Evolutionary conservation across 2,113 vertebrate genomes (phyloP).

Genomic region (Hyperoodon ampullatus): DNA sequence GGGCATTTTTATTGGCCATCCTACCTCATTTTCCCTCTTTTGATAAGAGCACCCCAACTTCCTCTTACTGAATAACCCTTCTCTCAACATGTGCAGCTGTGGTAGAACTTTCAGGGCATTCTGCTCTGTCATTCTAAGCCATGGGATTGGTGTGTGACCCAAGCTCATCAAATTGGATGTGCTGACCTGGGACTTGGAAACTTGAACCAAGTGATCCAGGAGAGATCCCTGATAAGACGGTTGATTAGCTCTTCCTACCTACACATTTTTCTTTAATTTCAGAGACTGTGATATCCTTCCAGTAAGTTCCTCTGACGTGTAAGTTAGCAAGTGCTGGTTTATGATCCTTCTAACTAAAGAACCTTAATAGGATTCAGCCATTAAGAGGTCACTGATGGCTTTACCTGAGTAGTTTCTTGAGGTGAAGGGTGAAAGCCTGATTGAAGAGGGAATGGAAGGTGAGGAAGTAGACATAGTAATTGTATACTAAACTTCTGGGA

Average conservation of each 20-base stretch:
- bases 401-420: not conserved
- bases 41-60: not conserved
- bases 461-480: not conserved
- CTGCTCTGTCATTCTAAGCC: not conserved
- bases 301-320: not conserved
- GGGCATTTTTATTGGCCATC: not conserved
- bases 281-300: not conserved
- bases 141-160: not conserved
- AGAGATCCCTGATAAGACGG: not conserved
- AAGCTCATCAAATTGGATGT: accelerated
- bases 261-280: not conserved
- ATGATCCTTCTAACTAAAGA: not conserved
- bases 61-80: not conserved
- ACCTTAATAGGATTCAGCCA: not conserved
- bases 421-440: not conserved
- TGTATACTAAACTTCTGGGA: not conserved
- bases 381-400: not conserved
- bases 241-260: not conserved
- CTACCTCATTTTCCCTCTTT: not conserved
- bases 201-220: not conserved
- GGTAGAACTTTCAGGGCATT: not conserved
- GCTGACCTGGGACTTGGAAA: not conserved
- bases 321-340: not conserved
- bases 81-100: not conserved
- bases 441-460: not conserved